Evolutionary conservation across 2,113 vertebrate genomes (phyloP), one percentile per base, ranked within the genome.

Genomic region (Neodon shergylaensis): DNA sequence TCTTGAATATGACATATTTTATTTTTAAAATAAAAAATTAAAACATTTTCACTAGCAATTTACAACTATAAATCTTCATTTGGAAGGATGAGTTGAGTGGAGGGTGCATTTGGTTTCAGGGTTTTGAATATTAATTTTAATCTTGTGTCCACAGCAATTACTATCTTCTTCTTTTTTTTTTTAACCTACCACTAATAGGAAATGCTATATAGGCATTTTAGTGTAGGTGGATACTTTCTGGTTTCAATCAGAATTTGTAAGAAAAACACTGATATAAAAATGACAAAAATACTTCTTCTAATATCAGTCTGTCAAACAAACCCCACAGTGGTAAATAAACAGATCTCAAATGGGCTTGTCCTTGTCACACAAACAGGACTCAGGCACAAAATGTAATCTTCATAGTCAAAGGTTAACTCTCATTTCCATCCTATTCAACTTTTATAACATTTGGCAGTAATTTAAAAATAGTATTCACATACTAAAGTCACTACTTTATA

Each of bases 191-290:
- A 92, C n/a, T 68, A 88, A 17, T 83, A 44, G 14, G 5, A 70
- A 88, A 84, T 4, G 13, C 44, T 90, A 79, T 2, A 28, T 22
- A 72, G 7, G 3, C 47, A 3, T 26, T 73, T 77, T 47, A 66
- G 42, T 88, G 6, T 76, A 84, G 8, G 7, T n/a, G 12, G 11
- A 47, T 90, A 31, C 13, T 3, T 28, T 63, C 13, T 7, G 1
- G 17, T 95, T 81, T 84, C 39, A 76, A 54, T 49, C 16, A 85
- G 54, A 88, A 88, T 76, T 24, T 77, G 83, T 78, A 92, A 91
- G 5, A 77, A 24, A 19, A 83, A 14, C 1, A 65, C 24, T 68
- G 26, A 84, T 68, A 7, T 52, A 84, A 44, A 68, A 39, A 28
- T 44, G 79, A 70, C 8, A 72, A 47, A 42, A 88, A n/a, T 70